Evolutionary conservation across 1,140 invertebrate genomes (phyloP), one percentile per base, ranked within the genome.

Genomic region (Drosophila athabasca): DNA sequence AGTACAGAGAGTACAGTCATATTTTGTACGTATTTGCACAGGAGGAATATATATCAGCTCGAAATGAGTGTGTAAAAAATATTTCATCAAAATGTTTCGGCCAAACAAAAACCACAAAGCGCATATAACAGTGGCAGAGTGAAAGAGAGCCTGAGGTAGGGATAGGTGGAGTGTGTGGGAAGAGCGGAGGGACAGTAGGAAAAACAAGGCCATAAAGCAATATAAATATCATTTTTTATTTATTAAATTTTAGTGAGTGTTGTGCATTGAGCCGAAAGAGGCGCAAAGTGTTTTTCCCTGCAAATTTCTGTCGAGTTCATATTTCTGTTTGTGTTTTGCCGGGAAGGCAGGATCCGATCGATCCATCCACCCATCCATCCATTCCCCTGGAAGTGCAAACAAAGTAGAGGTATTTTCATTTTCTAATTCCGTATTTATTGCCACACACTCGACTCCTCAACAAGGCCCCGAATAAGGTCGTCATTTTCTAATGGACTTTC

Each of bases 191-290:
- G 22, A 55, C 69, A 58, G 53, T 72, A 51, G 35, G 24, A 58
- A 66, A 50, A 75, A 64, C 59, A 76, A 76, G 70, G 75, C 83
- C 76, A 76, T 82, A 82, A 82, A 85, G 78, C 78, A 85, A 85
- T 85, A 85, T 85, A 85, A 88, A 85, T 85, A 85, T 73, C 65
- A 85, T 85, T 82, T 85, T 85, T 85, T 87, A 85, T 85, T 85
- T 85, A 85, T 88, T 85, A 85, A 85, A 85, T 82, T 85, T 85
- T 85, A 85, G 82, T 85, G 78, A 88, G 82, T 85, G 82, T 66
- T 88, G 82, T 76, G 82, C 82, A 87, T 78, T 88, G 82, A 71
- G 62, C 72, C 78, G 82, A 78, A 67, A 74, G 65, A 64, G 82
- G 82, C 82, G 68, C 57, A 81, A 85, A 78, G 61, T 62, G 67